phyloP scores from a whole-genome alignment of 2,797 vertebrate species.

The Peromyscus nudipes region DNA sequence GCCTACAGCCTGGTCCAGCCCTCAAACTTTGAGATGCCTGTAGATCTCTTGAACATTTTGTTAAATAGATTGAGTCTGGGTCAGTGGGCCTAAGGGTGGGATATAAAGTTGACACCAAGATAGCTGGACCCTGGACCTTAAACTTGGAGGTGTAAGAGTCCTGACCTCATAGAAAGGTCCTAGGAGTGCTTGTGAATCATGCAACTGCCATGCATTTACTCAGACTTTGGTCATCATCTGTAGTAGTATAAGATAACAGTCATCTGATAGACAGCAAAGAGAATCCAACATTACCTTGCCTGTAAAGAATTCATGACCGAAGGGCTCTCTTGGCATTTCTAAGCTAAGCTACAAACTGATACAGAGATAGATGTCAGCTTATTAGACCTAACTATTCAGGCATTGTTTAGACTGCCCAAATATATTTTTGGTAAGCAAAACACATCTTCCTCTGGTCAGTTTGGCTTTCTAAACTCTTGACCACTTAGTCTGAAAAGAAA shows the following conservation, averaged over 20 bases:
- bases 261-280: background rate
- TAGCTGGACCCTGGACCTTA: background rate
- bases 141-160: background rate
- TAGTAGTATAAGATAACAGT: background rate
- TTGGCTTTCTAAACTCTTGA: conserved; percentile 2
- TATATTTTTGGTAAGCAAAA: background rate
- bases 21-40: background rate
- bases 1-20: background rate
- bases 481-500: background rate
- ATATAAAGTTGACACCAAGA: background rate
- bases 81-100: background rate
- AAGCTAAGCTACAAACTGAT: background rate
- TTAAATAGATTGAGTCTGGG: background rate
- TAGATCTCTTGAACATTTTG: background rate
- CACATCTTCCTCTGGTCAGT: background rate
- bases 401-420: background rate
- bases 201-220: background rate
- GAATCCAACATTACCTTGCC: background rate
- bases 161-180: background rate
- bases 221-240: background rate
- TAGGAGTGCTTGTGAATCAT: background rate
- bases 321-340: background rate
- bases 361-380: background rate
- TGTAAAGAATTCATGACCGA: background rate
- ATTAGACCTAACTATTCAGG: background rate